Evolutionary conservation across 1,140 invertebrate genomes (phyloP), one percentile per base, ranked within the genome.

Genomic region (Triops longicaudatus): DNA sequence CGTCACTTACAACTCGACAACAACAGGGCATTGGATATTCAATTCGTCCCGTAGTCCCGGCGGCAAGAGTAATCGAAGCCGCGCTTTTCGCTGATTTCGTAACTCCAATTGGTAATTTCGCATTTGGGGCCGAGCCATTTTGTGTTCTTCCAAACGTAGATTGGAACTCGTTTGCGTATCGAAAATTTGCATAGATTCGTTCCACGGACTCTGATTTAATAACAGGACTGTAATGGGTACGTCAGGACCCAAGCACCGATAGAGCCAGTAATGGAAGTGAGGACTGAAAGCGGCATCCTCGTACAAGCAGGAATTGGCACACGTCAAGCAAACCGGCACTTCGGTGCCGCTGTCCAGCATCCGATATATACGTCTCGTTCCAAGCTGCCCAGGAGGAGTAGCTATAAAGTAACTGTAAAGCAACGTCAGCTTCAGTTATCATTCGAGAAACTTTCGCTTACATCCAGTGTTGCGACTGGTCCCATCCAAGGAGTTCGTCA

Each of bases 31-130:
- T 10, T 90, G 89, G 50, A 92, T 87, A 80, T 93, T 91, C 81
- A 95, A 91, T 72, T 92, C 89, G 81, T 93, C 91, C 74, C 90
- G 84, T 78, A 93, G 86, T n/a, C 91, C 90, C 0, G 91, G 91
- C 1, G 92, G 92, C 63, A 93, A 83, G 77, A 89, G 87, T 6
- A 94, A 85, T 9, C 90, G 86, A 0, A 93, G 91, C 73, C 87
- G 85, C 11, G 87, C 87, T 74, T 84, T 82, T 76, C 85, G 86
- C 6, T 85, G 86, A 28, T 82, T 84, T 77, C 87, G 86, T 10
- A 88, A 83, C 79, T 88, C 85, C 11, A 88, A 86, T 79, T 85
- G 82, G 76, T 87, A 84, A 9, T 81, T 83, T 79, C 81, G 78
- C 11, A 83, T 80, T 76, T 82, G 81, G 26, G 85, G 85, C 75